phyloP scores from a whole-genome alignment of 1,140 invertebrate species.

The Eriosoma lanigerum region DNA sequence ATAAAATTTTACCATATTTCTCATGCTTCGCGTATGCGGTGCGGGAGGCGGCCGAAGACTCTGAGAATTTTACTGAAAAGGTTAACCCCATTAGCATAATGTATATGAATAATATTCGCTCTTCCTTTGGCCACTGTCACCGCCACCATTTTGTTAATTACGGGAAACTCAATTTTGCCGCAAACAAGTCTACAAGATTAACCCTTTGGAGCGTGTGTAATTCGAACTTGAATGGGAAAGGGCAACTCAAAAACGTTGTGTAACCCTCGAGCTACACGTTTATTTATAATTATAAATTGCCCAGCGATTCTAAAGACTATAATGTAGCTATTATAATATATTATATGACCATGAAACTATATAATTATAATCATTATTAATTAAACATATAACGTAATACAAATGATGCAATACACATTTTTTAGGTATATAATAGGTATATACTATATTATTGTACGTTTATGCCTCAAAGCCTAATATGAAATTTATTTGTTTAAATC shows the following conservation, averaged over 20 bases:
- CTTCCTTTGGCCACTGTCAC: background rate
- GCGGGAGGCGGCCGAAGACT: background rate
- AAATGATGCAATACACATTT: too few species aligned
- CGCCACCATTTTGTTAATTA: slow-evolving; percentile 23
- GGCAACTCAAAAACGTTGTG: background rate
- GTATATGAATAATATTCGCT: slow-evolving; percentile 35
- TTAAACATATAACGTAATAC: too few species aligned
- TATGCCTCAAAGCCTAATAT: too few species aligned
- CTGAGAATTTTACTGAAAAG: background rate
- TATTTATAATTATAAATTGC: background rate
- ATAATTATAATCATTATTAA: too few species aligned
- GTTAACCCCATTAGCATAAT: slow-evolving; percentile 28
- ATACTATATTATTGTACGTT: too few species aligned
- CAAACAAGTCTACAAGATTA: slow-evolving; percentile 45
- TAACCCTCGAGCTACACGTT: background rate
- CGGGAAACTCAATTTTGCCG: slow-evolving; percentile 36
- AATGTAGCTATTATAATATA: background rate
- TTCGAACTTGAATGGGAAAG: slow-evolving; percentile 16
- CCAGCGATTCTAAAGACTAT: background rate
- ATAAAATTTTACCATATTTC: slow-evolving; percentile 9
- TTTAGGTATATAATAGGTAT: too few species aligned
- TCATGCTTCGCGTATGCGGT: too few species aligned
- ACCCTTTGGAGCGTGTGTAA: slow-evolving; percentile 13
- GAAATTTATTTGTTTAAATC: too few species aligned
- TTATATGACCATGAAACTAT: too few species aligned